Percentiles rank a stretch among this genome's conserved stretches.
phyloP scores from a whole-genome alignment of 2,888 invertebrate genomes.

The Nasonia oneida region DNA sequence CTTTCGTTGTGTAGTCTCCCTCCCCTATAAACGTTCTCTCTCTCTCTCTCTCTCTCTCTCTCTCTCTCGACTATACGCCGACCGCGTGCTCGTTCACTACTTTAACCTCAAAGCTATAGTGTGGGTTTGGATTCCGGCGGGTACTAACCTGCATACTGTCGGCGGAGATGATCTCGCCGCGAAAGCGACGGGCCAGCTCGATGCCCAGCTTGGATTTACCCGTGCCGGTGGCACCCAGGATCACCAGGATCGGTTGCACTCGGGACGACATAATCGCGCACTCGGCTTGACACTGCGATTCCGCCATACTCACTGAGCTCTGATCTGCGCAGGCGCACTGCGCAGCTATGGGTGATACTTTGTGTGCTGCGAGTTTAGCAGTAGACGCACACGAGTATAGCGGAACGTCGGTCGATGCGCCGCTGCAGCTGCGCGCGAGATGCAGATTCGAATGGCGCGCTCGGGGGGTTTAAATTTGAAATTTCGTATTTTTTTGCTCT shows the following conservation, averaged over 20 bases:
- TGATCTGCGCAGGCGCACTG: conserved; percentile 49
- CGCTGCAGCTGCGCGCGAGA: not conserved
- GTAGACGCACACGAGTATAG: not conserved
- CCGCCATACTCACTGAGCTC: conserved; percentile 50
- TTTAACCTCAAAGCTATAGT: conserved; percentile 62
- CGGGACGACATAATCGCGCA: conserved; percentile 75
- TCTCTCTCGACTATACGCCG: not conserved
- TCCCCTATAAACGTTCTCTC: no score
- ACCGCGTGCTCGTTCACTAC: not conserved
- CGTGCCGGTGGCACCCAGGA: conserved; percentile 97
- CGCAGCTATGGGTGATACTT: no score
- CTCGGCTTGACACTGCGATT: conserved; percentile 13
- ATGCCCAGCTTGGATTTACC: conserved; percentile 98
- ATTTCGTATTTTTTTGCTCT: not conserved
- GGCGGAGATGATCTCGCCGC: conserved; percentile 96
- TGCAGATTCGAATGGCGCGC: not conserved
- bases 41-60: not conserved
- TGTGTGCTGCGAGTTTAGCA: not conserved
- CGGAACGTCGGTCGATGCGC: no score
- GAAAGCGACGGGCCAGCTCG: conserved; percentile 91
- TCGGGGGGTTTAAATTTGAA: not conserved
- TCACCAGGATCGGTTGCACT: conserved; percentile 88
- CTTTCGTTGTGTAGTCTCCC: not conserved
- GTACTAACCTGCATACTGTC: conserved; percentile 97
- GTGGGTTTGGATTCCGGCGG: not conserved